Conservation (phyloP, 2,797 vertebrate genomes). For the Megalops cyprinoides region DNA sequence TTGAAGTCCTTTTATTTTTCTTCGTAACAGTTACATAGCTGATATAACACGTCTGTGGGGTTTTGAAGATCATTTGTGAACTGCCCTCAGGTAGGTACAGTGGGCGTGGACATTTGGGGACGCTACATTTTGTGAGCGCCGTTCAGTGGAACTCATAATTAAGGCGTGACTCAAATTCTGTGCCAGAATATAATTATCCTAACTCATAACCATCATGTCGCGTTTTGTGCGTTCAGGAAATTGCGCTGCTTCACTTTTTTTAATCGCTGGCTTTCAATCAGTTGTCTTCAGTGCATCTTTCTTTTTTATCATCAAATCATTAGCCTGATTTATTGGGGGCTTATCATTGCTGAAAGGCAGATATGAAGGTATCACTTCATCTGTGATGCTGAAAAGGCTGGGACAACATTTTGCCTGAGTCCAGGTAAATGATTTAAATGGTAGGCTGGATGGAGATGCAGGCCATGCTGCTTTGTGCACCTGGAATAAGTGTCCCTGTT, state of each 20-base stretch:
- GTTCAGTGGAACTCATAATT: constrained; percentile 64
- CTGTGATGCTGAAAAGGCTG: neutral
- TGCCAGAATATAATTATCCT: constrained; percentile 63
- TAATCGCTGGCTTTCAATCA: no score
- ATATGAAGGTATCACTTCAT: neutral
- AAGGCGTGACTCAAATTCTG: constrained; percentile 62
- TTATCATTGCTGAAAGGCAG: neutral
- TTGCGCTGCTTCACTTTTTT: constrained; percentile 42
- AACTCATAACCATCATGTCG: constrained; percentile 70
- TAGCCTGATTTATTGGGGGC: neutral
- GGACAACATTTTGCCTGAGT: neutral
- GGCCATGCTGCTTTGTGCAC: neutral
- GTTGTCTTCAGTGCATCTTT: neutral
- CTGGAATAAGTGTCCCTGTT: neutral
- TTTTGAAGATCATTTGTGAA: constrained; percentile 76
- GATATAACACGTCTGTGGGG: constrained; percentile 86
- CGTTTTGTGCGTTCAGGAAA: constrained; percentile 67
- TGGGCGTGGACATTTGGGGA: constrained; percentile 67
- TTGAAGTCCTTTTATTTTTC: constrained; percentile 75
- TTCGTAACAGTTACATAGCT: constrained; percentile 77
- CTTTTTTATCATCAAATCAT: constrained; percentile 14
- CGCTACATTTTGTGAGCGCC: constrained; percentile 60
- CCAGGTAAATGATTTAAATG: constrained; percentile 8
- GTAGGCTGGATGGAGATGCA: neutral
- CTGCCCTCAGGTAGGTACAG: constrained; percentile 70